Percentiles rank a stretch among this genome's conserved stretches.
phyloP scores from a whole-genome alignment of 2,113 vertebrate genomes.

The Muntiacus reevesi region DNA sequence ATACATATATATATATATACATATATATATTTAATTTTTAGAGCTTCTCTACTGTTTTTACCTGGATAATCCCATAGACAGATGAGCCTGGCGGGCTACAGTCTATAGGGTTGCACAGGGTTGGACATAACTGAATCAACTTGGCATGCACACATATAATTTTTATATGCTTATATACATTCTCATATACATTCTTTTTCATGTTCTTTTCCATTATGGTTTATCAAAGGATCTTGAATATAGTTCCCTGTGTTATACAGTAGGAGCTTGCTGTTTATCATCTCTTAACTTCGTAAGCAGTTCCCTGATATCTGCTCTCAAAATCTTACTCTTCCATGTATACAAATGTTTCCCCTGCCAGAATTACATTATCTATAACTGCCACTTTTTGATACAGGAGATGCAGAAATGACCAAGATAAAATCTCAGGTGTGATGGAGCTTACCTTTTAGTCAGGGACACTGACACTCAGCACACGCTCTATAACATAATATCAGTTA shows the following conservation, averaged over 20 bases:
- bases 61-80: background rate
- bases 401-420: background rate
- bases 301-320: background rate
- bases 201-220: background rate
- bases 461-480: background rate
- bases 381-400: background rate
- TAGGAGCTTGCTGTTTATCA: background rate
- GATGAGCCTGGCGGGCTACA: background rate
- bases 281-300: background rate
- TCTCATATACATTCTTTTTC: background rate
- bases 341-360: background rate
- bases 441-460: background rate
- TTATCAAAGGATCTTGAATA: background rate
- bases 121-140: background rate
- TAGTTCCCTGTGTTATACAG: background rate
- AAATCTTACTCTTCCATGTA: background rate
- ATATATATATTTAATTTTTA: background rate
- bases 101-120: background rate
- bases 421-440: background rate
- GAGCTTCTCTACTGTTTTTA: background rate
- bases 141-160: background rate
- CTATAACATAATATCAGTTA: accelerated
- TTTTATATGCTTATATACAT: background rate
- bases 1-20: accelerated
- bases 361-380: background rate